Base-by-base conservation (phyloP, 2,797 vertebrate genomes). In the Salarias fasciatus region DNA sequence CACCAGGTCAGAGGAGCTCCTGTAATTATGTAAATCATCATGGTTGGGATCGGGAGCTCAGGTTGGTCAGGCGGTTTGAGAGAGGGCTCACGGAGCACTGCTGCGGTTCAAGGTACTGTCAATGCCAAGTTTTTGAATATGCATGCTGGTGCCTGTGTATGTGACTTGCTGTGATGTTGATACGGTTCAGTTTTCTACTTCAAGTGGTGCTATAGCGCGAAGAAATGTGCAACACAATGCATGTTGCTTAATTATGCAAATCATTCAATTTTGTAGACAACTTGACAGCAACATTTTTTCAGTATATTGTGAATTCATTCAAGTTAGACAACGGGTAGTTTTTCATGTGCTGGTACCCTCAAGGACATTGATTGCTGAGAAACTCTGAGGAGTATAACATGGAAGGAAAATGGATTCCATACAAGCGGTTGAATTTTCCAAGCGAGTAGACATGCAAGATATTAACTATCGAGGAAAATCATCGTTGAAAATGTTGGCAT, bases 21-120 rank as follows among this genome's bases (percentile, higher is more conserved):
- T 82, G 79, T 80, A 76, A 89, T 89, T 89, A 89, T 86, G 85
- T 59, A 86, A 83, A 90, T 88, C 38, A 45, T 30, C 4, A 2
- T 24, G 54, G 63, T 37, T 60, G 33, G 40, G 58, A 57, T 5
- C 64, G 24, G 8, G 35, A 68, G 55, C 69, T 77, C 56, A 77
- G 10, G 18, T n/a, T 37, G 63, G 76, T 69, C 63, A 67, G 45
- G 38, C 75, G 75, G 77, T 61, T 46, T 56, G 37, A 53, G 15
- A 58, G 43, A 37, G 33, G 51, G 72, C 63, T 83, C 72, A 66
- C 2, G 31, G 53, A 63, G 42, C 18, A 45, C 66, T 13, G 37
- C 56, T 63, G 57, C 1, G 53, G 77, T 70, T 72, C 69, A 82
- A 83, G 72, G 71, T 79, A 59, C 38, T 67, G 70, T 57, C 73